phyloP scores from a whole-genome alignment of 2,113 vertebrate genomes.

The Poicephalus meyeri region DNA sequence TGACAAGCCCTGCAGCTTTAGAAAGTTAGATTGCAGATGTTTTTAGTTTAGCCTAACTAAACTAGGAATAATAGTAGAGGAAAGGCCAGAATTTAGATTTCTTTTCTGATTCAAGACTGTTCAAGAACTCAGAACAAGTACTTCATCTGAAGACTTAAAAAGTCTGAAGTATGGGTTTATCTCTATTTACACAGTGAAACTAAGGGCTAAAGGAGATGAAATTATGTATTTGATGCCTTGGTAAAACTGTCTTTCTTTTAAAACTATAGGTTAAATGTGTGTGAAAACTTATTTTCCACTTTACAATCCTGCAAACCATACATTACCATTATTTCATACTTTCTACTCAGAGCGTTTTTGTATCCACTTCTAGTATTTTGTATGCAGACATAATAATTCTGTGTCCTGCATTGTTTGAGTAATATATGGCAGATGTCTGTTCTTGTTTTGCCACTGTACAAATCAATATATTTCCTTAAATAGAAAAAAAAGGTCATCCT shows the following conservation, averaged over 20 bases:
- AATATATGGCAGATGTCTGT: conserved; percentile 27
- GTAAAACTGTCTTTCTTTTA: not conserved
- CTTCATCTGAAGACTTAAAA: not conserved
- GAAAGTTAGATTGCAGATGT: not conserved
- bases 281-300: not conserved
- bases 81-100: not conserved
- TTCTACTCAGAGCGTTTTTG: not conserved
- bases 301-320: not conserved
- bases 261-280: not conserved
- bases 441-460: not conserved
- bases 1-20: conserved; percentile 45
- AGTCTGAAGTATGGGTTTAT: not conserved
- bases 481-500: not conserved
- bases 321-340: not conserved
- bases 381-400: conserved; percentile 23
- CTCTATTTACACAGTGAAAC: not conserved
- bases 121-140: not conserved
- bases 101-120: not conserved
- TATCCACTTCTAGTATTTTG: not conserved
- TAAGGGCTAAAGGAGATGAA: not conserved
- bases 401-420: not conserved
- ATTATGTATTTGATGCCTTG: not conserved
- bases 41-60: conserved; percentile 7
- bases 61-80: not conserved
- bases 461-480: conserved; percentile 17